Percentiles rank a stretch among this genome's conserved stretches.
Evolutionary conservation across 2,888 invertebrate species (phyloP).

Genomic region (Lasioglossum calceatum): DNA sequence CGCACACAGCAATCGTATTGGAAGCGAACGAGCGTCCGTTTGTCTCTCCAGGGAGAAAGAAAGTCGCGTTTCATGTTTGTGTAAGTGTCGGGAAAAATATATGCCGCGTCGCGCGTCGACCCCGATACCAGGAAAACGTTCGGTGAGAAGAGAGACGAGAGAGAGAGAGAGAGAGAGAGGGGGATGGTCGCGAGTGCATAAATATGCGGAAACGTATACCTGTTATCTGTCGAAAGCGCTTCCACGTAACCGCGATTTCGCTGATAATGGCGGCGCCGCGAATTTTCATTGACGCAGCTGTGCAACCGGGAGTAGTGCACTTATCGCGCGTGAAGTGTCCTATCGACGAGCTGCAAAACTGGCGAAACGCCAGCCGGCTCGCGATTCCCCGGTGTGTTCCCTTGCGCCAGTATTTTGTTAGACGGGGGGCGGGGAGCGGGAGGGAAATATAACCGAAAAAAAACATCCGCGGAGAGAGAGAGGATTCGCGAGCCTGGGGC

Average conservation of each 20-base stretch:
- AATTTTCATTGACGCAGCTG: conserved; percentile 65
- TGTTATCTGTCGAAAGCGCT: conserved; percentile 53
- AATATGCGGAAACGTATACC: conserved; percentile 45
- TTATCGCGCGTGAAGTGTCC: conserved; percentile 68
- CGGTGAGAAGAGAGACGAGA: not conserved
- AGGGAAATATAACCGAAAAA: not conserved
- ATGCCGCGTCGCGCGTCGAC: not conserved
- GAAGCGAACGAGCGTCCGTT: conserved; percentile 33
- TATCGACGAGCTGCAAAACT: conserved; percentile 66
- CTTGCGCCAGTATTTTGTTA: conserved; percentile 29
- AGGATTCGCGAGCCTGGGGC: not conserved
- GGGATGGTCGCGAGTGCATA: conserved; percentile 10
- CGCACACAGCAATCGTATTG: not conserved
- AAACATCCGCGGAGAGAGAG: not conserved
- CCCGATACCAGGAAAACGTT: not conserved
- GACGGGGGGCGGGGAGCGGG: not conserved
- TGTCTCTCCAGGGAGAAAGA: conserved; percentile 29
- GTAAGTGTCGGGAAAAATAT: not conserved
- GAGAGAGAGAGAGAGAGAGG: not conserved
- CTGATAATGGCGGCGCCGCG: conserved; percentile 55
- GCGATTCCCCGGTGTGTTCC: conserved; percentile 30
- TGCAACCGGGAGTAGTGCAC: conserved; percentile 55
- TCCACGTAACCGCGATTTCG: conserved; percentile 48
- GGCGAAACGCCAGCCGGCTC: conserved; percentile 60
- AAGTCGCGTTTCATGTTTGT: conserved; percentile 24